Evolutionary conservation across 2,888 invertebrate genomes (phyloP), one percentile per base, ranked within the genome.

Genomic region (Pterostichus niger): DNA sequence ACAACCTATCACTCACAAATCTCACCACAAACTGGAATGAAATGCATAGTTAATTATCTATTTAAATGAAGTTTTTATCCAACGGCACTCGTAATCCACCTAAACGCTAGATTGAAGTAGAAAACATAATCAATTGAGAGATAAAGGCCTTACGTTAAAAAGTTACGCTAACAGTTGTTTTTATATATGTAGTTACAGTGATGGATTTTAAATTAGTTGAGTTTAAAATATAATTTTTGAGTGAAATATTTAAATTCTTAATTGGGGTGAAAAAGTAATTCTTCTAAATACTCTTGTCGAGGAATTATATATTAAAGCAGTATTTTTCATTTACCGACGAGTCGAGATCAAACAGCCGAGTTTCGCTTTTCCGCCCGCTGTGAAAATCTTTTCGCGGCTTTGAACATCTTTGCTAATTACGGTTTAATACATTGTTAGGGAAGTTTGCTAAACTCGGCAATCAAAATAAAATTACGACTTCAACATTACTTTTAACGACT

Each of bases 391-490:
- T 75, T 75, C 75, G 52, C 52, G 75, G 49, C 24, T 77, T 77
- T 77, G 77, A 77, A 77, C 80, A 80, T 80, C 71, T 75, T 61
- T 52, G 82, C 82, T 82, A 82, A 82, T 82, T 82, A 82, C 82
- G 82, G 82, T 82, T 82, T 82, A 82, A 82, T 82, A 82, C 82
- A 82, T 82, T 82, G 75, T 82, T 75, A 75, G 82, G 54, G 82
- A 82, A 82, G 82, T 82, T 82, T 82, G 79, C 73, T 73, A 75
- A 75, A 75, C 82, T 73, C 56, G 46, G 75, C 82, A 82, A 82
- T 82, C 82, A 82, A 82, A 82, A 82, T 82, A 82, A 82, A 82
- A 82, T 82, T 82, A 82, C 82, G 82, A 82, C 82, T 82, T 82
- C 82, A 82, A 82, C 82, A 82, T 82, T 82, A 82, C 82, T 82